Percentiles rank a stretch among this genome's conserved stretches.
Evolutionary conservation across 2,113 vertebrate species (phyloP).

Genomic region (Lonchura striata): DNA sequence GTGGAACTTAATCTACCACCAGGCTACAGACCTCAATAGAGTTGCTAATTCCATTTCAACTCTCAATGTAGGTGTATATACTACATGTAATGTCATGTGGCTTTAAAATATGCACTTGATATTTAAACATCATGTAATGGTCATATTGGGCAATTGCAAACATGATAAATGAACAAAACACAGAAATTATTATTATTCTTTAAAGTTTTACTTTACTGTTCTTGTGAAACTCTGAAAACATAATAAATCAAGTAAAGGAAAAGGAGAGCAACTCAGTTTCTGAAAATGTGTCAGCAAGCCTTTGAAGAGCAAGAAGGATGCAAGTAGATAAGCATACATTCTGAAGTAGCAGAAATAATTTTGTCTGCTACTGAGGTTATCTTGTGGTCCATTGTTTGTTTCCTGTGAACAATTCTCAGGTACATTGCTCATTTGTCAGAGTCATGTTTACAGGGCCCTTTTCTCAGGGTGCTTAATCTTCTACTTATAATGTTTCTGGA

Average conservation of each 20-base stretch:
- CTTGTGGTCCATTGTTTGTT: background rate
- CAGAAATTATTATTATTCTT: background rate
- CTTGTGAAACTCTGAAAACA: background rate
- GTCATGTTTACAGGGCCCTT: conserved; percentile 3
- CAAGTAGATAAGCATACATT: background rate
- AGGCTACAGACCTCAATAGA: background rate
- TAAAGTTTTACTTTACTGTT: background rate
- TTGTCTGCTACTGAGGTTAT: conserved; percentile 4
- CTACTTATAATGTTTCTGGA: background rate
- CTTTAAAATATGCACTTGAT: background rate
- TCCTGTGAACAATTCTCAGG: background rate
- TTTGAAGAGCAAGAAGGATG: background rate
- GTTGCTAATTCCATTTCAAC: background rate
- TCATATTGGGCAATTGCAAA: background rate
- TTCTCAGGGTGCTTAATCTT: background rate
- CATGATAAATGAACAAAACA: background rate
- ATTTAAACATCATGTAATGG: background rate
- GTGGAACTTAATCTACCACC: background rate
- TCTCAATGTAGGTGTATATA: background rate
- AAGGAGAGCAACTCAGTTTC: background rate
- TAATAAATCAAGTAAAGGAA: background rate
- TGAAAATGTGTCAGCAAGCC: background rate
- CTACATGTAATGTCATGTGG: background rate
- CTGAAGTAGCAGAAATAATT: background rate
- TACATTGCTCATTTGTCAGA: background rate